Evolutionary conservation across 2,888 invertebrate genomes (phyloP), one percentile per base, ranked within the genome.

Genomic region (Agrochola lychnidis): DNA sequence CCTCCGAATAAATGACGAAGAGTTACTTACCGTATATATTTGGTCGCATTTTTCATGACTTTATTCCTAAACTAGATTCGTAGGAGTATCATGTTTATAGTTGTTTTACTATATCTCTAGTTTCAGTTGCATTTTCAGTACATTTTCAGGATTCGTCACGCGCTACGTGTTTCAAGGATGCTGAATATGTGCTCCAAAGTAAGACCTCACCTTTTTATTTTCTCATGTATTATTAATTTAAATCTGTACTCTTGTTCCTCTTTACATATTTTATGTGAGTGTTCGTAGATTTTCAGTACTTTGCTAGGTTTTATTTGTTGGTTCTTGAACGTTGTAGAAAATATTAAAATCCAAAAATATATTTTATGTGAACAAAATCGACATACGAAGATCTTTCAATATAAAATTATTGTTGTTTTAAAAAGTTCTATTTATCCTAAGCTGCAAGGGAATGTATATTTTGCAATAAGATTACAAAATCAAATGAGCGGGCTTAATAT

Each of bases 61-160:
- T 16, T 69, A 22, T 45, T 0, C 2, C 0, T 2, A 19, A 36
- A 53, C 16, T 48, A 53, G 4, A 40, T 14, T 40, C 22, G 2
- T n/a, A 42, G 10, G 14, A 45, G 42, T 25, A 30, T 36, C 12
- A n/a, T 10, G 25, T 57, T 57, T 30, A 4, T 25, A 77, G 69
- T 61, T 36, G 72, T 62, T 7, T 1, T 5, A 12, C 30, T 77
- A 73, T 22, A 82, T 0, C 19, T 45, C 51, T 16, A 67, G 72
- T 72, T 70, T 62, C 42, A 10, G 74, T 74, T 62, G 67, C 73
- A 70, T 78, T 67, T 76, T 81, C 62, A 70, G 71, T 70, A 69
- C 36, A 82, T 69, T 73, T 82, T 62, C 71, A 63, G 69, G 83
- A 79, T n/a, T 62, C 48, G 48, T 70, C 71, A 59, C 51, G 61